Evolutionary conservation across 2,797 vertebrate species (phyloP).

Genomic region (Avahi laniger): DNA sequence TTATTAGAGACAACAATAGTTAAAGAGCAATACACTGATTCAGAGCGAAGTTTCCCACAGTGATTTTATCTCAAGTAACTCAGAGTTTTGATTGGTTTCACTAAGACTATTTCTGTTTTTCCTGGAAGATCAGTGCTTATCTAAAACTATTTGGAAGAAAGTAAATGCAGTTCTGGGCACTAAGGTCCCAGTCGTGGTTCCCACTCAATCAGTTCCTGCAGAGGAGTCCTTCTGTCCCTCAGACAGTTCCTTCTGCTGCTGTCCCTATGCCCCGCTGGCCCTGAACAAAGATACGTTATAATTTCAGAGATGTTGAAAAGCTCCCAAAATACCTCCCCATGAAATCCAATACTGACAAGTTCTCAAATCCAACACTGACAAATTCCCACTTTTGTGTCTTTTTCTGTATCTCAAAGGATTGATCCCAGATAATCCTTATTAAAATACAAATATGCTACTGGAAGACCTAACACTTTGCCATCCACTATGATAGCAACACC

Average conservation of each 20-base stretch:
- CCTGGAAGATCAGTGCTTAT: not conserved
- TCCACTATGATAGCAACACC: conserved; percentile 29
- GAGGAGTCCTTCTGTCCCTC: not conserved
- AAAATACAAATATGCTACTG: conserved; percentile 47
- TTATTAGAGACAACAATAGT: conserved; percentile 48
- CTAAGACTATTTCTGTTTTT: conserved; percentile 26
- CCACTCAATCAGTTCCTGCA: not conserved
- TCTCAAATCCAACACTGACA: conserved; percentile 24
- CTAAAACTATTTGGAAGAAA: conserved; percentile 6
- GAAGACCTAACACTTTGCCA: not conserved
- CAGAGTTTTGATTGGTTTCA: conserved; percentile 13
- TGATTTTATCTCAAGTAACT: not conserved
- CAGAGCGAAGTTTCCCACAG: not conserved
- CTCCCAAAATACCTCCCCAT: not conserved
- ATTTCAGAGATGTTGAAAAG: conserved; percentile 42
- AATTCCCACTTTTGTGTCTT: conserved; percentile 43
- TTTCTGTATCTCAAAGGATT: conserved; percentile 35
- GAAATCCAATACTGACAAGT: conserved; percentile 45
- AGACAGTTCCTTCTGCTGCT: not conserved
- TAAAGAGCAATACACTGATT: conserved; percentile 35
- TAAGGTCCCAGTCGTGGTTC: not conserved
- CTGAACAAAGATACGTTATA: not conserved
- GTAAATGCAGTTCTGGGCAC: not conserved
- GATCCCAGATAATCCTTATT: conserved; percentile 40
- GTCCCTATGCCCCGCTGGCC: not conserved